Evolutionary conservation across 1,140 invertebrate species (phyloP).

Genomic region (Heliothis subflexa): DNA sequence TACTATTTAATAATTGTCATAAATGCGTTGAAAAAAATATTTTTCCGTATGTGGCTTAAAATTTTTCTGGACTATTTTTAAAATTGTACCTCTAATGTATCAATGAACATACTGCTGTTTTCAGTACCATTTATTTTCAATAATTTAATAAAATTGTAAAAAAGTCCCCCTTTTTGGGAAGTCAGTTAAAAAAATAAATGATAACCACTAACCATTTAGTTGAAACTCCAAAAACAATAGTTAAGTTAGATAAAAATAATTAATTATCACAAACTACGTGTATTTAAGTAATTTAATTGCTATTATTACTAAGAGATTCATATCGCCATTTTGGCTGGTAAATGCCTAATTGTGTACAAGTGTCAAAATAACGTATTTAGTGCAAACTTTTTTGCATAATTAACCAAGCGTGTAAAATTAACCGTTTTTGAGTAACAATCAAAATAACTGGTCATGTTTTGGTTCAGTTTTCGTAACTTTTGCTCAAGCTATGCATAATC

Average conservation of each 20-base stretch:
- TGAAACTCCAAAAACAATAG: neutral
- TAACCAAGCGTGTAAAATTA: slow-evolving; percentile 16
- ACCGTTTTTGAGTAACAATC: neutral
- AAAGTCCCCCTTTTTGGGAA: too few species aligned
- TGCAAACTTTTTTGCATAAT: slow-evolving; percentile 48
- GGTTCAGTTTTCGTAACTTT: neutral
- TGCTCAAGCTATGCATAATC: neutral
- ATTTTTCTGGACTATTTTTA: too few species aligned
- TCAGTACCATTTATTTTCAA: too few species aligned
- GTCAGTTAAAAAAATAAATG: neutral
- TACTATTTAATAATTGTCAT: too few species aligned
- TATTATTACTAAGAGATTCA: slow-evolving; percentile 31
- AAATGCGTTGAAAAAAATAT: too few species aligned
- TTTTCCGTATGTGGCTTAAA: too few species aligned
- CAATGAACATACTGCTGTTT: too few species aligned
- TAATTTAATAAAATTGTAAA: too few species aligned
- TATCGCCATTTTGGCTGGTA: slow-evolving; percentile 31
- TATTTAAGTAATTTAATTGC: slow-evolving; percentile 26
- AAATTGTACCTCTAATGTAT: too few species aligned
- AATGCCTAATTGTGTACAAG: slow-evolving; percentile 39
- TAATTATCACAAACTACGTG: neutral
- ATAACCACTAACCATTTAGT: neutral
- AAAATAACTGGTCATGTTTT: neutral
- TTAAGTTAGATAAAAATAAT: slow-evolving; percentile 10
- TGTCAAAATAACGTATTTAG: slow-evolving; percentile 21